These are phyloP conservation scores for Popillia japonica DNA, from an alignment of 1,140 invertebrate genomes.

Conservation along the genomic window DNA sequence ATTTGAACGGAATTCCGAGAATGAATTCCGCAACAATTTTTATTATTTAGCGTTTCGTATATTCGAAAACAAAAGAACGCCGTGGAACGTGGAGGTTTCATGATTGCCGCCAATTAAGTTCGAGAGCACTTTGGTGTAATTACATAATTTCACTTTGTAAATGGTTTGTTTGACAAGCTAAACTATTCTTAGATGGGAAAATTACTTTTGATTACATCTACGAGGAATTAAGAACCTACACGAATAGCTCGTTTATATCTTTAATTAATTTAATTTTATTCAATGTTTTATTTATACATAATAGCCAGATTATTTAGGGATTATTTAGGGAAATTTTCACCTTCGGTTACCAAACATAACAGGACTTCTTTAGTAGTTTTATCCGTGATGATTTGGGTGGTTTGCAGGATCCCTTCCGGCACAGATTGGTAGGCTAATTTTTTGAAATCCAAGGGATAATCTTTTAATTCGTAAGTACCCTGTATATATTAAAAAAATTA, in stretches of 20 bases:
- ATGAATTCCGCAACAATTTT: no score
- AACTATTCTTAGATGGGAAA: neutral
- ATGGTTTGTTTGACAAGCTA: conserved; percentile 9
- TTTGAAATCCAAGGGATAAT: neutral
- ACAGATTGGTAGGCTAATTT: neutral
- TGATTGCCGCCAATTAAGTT: neutral
- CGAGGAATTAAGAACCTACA: no score
- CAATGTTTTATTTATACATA: no score
- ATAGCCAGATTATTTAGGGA: no score
- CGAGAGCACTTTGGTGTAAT: neutral
- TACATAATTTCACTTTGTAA: conserved; percentile 1
- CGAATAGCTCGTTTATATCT: no score
- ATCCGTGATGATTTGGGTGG: neutral
- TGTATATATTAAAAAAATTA: no score
- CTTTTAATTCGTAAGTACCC: neutral
- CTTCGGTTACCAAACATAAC: neutral
- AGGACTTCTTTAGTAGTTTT: neutral
- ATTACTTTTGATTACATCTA: neutral
- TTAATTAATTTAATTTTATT: no score
- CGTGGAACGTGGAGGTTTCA: no score
- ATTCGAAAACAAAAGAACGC: no score
- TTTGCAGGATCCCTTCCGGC: neutral
- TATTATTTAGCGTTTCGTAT: no score
- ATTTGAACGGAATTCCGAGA: no score
- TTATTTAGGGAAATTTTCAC: neutral